Percentiles rank a stretch among this genome's conserved stretches.
Conservation (phyloP, 2,113 vertebrate species). For the Malurus alboscapulatus region DNA sequence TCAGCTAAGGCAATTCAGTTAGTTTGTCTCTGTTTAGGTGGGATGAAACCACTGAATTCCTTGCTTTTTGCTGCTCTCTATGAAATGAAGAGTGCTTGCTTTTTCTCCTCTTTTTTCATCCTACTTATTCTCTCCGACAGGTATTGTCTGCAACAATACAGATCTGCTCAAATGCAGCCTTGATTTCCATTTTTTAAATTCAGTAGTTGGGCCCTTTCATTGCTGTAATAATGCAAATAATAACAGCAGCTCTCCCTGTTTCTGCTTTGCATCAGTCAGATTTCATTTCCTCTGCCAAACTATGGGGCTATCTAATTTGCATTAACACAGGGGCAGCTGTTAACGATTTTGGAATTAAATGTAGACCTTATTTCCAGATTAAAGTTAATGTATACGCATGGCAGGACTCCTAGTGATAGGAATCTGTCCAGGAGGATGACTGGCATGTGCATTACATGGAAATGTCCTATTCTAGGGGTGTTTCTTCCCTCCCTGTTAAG, state of each 20-base stretch:
- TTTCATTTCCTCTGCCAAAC: neutral
- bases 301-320: neutral
- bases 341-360: constrained; percentile 5
- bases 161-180: neutral
- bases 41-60: neutral
- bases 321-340: neutral
- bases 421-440: neutral
- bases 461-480: neutral
- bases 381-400: neutral
- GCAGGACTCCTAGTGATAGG: neutral
- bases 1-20: neutral
- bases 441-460: neutral
- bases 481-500: neutral
- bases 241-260: neutral
- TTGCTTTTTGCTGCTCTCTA: neutral
- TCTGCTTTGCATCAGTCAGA: neutral
- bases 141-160: neutral
- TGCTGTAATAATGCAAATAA: neutral
- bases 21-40: neutral
- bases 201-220: neutral
- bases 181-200: neutral
- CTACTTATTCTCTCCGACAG: neutral
- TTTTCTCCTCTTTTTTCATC: neutral
- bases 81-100: neutral
- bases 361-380: neutral